Evolutionary conservation across 2,888 invertebrate species (phyloP), one percentile per base, ranked within the genome.

Genomic region (Phytoseiulus persimilis): DNA sequence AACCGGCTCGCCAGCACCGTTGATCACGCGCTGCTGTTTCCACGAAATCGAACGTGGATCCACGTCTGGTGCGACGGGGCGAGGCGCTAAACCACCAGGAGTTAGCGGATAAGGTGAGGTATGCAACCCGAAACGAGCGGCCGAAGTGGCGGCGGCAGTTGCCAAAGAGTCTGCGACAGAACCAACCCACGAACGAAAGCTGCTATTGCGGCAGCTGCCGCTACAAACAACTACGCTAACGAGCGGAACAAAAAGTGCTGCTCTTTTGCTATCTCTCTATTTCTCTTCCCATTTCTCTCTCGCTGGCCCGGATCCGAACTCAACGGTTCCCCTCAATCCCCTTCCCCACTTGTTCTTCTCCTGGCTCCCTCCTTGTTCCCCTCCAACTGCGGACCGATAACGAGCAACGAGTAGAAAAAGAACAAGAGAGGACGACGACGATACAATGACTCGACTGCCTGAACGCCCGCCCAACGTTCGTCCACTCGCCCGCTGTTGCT

Each of bases 181-280:
- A 65, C 9, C 65, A 18, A 18, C 1, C 65, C 23, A 65, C 65
- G 65, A 28, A 28, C 65, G 65, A 65, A 14, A 14, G 65, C 65
- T 65, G 28, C 65, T 28, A 65, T 65, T 65, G 65, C 65, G 23
- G 65, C 65, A 65, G 65, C 65, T 23, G 65, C 65, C 18, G 65
- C 65, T 65, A 65, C 65, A 65, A 65, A 65, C 65, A 65, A 65
- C 65, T 65, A 65, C 65, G 65, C 65, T 65, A 65, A 65, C 65
- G 65, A 65, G 65, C 65, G 18, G 65, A 65, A 65, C 65, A 65
- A 65, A 65, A 65, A 65, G 65, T 65, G 65, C 65, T 65, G 65
- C 65, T 65, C 65, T 65, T 65, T 65, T 65, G 65, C 65, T 65
- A 65, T 65, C 65, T 14, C 18, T 23, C 65, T 65, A 14, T 65